phyloP scores from a whole-genome alignment of 2,888 invertebrate genomes.

The Diloba caeruleocephala region DNA sequence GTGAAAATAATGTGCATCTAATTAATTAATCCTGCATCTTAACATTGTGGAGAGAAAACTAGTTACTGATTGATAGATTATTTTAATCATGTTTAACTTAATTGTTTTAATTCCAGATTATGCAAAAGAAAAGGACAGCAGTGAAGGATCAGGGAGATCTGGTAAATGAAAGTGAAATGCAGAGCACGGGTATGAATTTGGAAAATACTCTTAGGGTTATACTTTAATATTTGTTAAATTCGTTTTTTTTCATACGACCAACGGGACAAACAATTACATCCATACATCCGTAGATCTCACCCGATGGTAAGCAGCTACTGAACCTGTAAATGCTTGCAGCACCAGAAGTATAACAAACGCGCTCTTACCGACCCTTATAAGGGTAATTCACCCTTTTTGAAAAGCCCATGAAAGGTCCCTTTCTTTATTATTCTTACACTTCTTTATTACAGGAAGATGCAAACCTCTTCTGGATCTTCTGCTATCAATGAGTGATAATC shows the following conservation, averaged over 20 bases:
- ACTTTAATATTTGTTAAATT: too few species aligned
- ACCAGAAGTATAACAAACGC: too few species aligned
- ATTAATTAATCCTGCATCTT: background rate
- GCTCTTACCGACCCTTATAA: background rate
- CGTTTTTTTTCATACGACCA: too few species aligned
- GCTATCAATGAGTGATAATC: slow-evolving; percentile 19
- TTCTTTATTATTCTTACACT: background rate
- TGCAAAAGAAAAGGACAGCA: background rate
- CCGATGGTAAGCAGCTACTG: too few species aligned
- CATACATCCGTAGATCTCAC: too few species aligned
- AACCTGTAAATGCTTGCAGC: too few species aligned
- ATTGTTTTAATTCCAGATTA: background rate
- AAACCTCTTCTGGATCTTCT: slow-evolving; percentile 47
- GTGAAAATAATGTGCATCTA: too few species aligned
- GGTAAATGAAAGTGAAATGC: background rate
- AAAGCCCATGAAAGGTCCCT: too few species aligned
- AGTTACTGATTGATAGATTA: background rate
- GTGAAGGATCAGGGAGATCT: background rate
- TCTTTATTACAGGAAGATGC: slow-evolving; percentile 18
- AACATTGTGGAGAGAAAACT: background rate
- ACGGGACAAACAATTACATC: too few species aligned
- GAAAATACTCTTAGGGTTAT: too few species aligned
- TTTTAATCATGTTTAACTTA: background rate
- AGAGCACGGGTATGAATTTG: background rate
- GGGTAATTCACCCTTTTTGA: background rate